These are phyloP conservation scores for Germaria angustata DNA, from an alignment of 2,888 invertebrate genomes.

Conservation along the genomic window DNA sequence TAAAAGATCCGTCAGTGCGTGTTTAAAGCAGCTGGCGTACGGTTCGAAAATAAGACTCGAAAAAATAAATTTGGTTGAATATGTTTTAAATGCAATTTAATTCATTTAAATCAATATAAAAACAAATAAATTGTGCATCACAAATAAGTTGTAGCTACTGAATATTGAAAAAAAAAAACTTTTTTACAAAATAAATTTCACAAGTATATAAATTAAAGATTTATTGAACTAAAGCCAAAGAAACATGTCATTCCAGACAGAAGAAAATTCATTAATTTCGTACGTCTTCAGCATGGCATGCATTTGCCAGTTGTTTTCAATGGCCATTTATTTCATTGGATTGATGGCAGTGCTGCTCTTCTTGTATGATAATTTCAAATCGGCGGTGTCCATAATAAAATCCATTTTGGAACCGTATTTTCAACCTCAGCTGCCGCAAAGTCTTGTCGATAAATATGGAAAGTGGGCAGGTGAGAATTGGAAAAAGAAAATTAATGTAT, in stretches of 20 bases:
- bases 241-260: constrained; percentile 16
- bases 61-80: neutral
- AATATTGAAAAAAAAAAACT: too few species aligned
- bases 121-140: neutral
- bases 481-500: neutral
- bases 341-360: constrained; percentile 71
- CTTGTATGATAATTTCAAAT: constrained; percentile 83
- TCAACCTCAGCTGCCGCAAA: constrained; percentile 83
- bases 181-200: neutral
- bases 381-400: constrained; percentile 82
- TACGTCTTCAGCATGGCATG: constrained; percentile 73
- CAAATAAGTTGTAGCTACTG: neutral
- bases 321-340: constrained; percentile 74
- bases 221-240: neutral
- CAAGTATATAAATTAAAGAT: neutral
- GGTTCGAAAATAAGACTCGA: constrained; percentile 48
- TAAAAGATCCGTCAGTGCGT: constrained; percentile 58
- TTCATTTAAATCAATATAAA: neutral
- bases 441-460: constrained; percentile 86
- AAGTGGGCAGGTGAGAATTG: constrained; percentile 89
- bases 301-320: constrained; percentile 73
- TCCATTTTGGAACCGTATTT: constrained; percentile 85
- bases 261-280: constrained; percentile 26
- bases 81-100: neutral
- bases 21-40: constrained; percentile 52